Percentiles rank a stretch among this genome's conserved stretches.
Evolutionary conservation across 2,888 invertebrate genomes (phyloP).

Genomic region (Tenthredo mesomela): DNA sequence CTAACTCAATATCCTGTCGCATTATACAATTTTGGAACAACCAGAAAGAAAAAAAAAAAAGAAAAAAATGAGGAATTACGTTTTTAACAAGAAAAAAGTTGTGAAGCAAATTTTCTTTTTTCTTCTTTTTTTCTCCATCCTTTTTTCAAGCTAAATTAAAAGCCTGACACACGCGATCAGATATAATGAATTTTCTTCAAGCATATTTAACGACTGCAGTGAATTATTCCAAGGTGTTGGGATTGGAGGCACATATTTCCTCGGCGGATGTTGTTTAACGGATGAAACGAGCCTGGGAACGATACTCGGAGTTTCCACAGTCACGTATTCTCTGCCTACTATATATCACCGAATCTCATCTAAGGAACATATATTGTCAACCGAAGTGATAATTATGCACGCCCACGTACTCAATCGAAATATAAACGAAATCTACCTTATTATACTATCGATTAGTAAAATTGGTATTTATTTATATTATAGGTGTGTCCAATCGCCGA

Average conservation of each 20-base stretch:
- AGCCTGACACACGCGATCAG: not conserved
- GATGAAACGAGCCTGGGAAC: conserved; percentile 48
- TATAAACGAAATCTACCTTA: conserved; percentile 49
- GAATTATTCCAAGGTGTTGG: conserved; percentile 31
- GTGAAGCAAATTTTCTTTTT: not conserved
- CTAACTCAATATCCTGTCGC: not conserved
- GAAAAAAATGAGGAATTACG: not conserved
- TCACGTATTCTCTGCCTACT: conserved; percentile 11
- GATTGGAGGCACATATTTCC: conserved; percentile 37
- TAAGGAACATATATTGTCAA: conserved; percentile 42
- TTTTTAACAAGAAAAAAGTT: not conserved
- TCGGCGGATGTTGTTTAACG: conserved; percentile 11
- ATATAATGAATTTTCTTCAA: not conserved
- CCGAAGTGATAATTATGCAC: conserved; percentile 49
- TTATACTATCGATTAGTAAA: conserved; percentile 63
- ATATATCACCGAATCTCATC: conserved; percentile 40
- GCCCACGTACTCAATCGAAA: conserved; percentile 39
- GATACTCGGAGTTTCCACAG: conserved; percentile 16
- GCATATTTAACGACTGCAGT: conserved; percentile 23
- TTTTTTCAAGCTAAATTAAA: not conserved
- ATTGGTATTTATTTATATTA: conserved; percentile 65
- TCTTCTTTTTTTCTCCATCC: not conserved
- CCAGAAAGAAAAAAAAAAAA: not conserved
- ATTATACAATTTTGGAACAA: not conserved
- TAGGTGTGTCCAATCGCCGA: conserved; percentile 64